A percentile compares a stretch with the other conserved stretches of the same genome.
phyloP scores from a whole-genome alignment of 1,140 invertebrate genomes.

The Coelopa frigida region DNA sequence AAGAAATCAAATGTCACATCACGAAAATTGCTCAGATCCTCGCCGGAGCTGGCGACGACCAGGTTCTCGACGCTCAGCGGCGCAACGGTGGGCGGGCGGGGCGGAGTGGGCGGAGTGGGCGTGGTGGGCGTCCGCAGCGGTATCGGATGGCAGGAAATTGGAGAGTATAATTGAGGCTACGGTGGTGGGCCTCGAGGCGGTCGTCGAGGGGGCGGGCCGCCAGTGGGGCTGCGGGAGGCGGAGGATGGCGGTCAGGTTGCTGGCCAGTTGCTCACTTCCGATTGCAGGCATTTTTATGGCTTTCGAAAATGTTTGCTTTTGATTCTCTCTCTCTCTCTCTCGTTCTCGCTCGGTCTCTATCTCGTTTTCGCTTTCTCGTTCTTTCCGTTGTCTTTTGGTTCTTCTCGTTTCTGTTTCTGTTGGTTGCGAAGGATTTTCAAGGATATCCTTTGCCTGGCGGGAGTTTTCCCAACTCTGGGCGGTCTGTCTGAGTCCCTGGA shows the following conservation, averaged over 20 bases:
- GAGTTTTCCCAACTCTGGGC: too few relatives aligned
- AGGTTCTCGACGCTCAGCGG: slow-evolving; percentile 35
- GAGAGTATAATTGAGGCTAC: slow-evolving; percentile 11
- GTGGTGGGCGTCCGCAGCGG: slow-evolving; percentile 8
- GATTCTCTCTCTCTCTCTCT: background rate
- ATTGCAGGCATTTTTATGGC: background rate
- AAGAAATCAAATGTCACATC: slow-evolving; percentile 43
- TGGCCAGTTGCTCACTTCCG: too few relatives aligned
- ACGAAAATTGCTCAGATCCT: slow-evolving; percentile 32
- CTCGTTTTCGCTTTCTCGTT: background rate
- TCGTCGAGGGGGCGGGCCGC: background rate
- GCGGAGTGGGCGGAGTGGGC: background rate
- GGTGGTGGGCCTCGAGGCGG: slow-evolving; percentile 3
- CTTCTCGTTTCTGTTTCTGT: too few relatives aligned
- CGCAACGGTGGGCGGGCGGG: slow-evolving; percentile 24
- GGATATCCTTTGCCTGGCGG: too few relatives aligned
- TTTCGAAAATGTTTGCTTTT: too few relatives aligned
- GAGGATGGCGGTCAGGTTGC: background rate
- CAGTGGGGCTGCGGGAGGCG: background rate
- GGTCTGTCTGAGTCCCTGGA: too few relatives aligned
- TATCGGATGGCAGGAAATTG: slow-evolving; percentile 20
- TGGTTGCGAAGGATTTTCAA: too few relatives aligned
- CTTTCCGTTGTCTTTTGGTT: too few relatives aligned
- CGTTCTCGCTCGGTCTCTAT: background rate
- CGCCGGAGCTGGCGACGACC: slow-evolving; percentile 38